Conservation (phyloP, 2,797 vertebrate genomes). For the Gallirallus australis region DNA sequence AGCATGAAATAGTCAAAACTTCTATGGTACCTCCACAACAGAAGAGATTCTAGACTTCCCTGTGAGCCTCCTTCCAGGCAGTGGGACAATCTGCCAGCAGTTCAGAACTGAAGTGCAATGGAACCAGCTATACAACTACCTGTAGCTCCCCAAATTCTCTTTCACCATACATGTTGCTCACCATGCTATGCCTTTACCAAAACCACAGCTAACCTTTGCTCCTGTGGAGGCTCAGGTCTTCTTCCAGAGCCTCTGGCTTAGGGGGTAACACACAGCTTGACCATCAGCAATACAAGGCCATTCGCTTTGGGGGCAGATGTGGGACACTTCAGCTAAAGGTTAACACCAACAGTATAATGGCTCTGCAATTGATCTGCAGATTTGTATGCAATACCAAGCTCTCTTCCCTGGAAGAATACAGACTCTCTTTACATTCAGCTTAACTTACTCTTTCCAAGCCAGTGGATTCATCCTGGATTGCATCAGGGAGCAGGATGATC, state of each 20-base stretch:
- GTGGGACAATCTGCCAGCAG: neutral
- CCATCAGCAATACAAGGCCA: neutral
- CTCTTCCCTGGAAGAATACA: neutral
- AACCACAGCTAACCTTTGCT: neutral
- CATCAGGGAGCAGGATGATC: slow-evolving; percentile 87
- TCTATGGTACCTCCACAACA: neutral
- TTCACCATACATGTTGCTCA: neutral
- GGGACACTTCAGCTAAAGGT: neutral
- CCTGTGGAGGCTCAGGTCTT: neutral
- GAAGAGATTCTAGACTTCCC: neutral
- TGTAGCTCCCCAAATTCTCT: neutral
- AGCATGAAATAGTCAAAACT: neutral
- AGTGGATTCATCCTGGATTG: slow-evolving; percentile 79
- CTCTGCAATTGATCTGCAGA: neutral
- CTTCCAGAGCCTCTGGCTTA: neutral
- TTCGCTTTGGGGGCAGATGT: neutral
- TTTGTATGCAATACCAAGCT: neutral
- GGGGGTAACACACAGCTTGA: neutral
- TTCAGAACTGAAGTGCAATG: neutral
- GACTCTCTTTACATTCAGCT: neutral
- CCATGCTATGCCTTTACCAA: neutral
- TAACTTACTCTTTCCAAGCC: slow-evolving; percentile 83
- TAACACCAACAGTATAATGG: neutral
- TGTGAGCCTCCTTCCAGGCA: neutral
- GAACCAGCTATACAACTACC: neutral